phyloP scores from a whole-genome alignment of 2,888 invertebrate genomes.

The Drosophila yooni region DNA sequence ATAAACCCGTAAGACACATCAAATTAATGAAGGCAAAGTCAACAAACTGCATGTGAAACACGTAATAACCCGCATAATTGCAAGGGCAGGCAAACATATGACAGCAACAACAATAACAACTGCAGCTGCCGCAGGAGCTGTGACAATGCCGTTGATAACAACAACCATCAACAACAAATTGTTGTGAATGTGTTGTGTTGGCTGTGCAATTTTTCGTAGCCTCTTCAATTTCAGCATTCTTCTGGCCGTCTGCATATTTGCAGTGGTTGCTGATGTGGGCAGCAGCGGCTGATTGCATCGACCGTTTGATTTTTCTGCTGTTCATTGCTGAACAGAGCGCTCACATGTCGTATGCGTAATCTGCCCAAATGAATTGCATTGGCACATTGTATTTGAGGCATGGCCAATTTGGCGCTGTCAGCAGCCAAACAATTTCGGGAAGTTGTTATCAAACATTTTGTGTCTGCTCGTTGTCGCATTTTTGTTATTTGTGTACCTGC shows the following conservation, averaged over 20 bases:
- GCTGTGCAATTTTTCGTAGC: conserved; percentile 49
- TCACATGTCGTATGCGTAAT: conserved; percentile 68
- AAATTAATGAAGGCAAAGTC: conserved; percentile 10
- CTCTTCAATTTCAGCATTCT: conserved; percentile 79
- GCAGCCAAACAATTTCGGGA: conserved; percentile 61
- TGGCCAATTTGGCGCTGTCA: conserved; percentile 46
- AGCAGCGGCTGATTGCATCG: conserved; percentile 29
- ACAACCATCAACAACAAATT: conserved; percentile 40
- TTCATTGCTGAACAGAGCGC: conserved; percentile 22
- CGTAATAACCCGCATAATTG: conserved; percentile 12
- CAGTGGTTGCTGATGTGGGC: conserved; percentile 24
- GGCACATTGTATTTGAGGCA: conserved; percentile 33
- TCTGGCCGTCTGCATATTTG: conserved; percentile 69
- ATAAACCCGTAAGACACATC: neutral
- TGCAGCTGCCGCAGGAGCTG: conserved; percentile 51
- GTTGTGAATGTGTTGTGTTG: conserved; percentile 8
- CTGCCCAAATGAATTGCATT: conserved; percentile 42
- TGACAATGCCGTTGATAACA: conserved; percentile 60
- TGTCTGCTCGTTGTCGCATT: conserved; percentile 44
- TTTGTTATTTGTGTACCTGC: conserved; percentile 13
- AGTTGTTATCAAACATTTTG: conserved; percentile 71
- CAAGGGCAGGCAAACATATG: conserved; percentile 49
- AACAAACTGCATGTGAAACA: conserved; percentile 16
- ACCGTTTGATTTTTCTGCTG: conserved; percentile 14
- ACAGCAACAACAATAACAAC: conserved; percentile 36